Conservation (phyloP, 2,888 invertebrate genomes). For the Drosophila demipolita region DNA sequence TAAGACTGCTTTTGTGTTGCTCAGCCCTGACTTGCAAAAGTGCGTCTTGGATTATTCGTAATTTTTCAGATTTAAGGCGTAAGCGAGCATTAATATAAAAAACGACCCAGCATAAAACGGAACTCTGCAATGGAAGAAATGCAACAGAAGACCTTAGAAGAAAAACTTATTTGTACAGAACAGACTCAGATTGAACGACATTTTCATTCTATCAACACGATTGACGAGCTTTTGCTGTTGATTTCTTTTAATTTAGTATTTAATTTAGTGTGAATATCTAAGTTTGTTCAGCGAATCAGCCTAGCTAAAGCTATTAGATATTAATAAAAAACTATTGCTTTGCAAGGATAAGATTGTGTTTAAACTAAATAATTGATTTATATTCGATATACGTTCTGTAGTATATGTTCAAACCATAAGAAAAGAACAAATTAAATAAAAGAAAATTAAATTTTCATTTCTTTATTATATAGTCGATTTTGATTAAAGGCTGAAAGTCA, state of each 20-base stretch:
- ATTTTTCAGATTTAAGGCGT: slow-evolving; percentile 32
- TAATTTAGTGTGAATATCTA: neutral
- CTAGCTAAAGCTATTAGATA: neutral
- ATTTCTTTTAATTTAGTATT: neutral
- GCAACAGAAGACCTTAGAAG: neutral
- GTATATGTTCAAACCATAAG: neutral
- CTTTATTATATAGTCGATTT: neutral
- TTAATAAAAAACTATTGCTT: neutral
- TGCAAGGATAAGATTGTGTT: neutral
- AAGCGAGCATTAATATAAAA: slow-evolving; percentile 4
- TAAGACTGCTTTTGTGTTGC: slow-evolving; percentile 44
- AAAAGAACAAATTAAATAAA: neutral
- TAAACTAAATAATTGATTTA: neutral
- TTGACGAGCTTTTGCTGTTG: neutral
- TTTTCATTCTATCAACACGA: neutral
- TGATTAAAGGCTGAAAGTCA: neutral
- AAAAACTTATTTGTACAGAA: slow-evolving; percentile 3
- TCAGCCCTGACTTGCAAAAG: slow-evolving; percentile 15
- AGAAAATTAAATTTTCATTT: neutral
- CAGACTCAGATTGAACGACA: neutral
- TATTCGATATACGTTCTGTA: neutral
- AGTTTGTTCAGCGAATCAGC: neutral
- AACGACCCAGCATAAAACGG: slow-evolving; percentile 7
- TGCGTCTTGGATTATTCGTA: slow-evolving; percentile 36
- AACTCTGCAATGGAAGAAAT: neutral